phyloP scores from a whole-genome alignment of 2,113 vertebrate species.

The Dolichotis patagonum region DNA sequence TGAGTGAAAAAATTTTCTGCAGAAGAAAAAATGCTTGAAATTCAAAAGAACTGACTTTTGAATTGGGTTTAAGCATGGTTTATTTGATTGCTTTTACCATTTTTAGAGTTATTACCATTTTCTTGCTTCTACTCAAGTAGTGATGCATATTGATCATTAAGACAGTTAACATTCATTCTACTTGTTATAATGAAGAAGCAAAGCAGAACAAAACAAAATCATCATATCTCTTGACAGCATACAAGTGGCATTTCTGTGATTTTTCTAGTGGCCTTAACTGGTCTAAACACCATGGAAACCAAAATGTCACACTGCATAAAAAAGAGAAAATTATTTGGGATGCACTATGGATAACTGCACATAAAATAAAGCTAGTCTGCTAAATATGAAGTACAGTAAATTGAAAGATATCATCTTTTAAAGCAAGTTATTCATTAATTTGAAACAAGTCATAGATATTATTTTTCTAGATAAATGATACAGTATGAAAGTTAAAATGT shows the following conservation, averaged over 20 bases:
- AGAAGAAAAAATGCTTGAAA: not conserved
- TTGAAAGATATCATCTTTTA: slow-evolving; percentile 21
- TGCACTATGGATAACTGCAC: not conserved
- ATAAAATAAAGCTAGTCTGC: slow-evolving; percentile 30
- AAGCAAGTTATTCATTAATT: slow-evolving; percentile 20
- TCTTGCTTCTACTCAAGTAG: not conserved
- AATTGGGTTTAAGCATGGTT: not conserved
- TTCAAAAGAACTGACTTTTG: not conserved
- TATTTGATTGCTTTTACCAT: slow-evolving; percentile 23
- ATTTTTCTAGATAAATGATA: not conserved
- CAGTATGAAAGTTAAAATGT: not conserved
- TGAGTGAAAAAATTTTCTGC: not conserved
- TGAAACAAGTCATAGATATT: not conserved
- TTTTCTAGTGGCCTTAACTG: not conserved
- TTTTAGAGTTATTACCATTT: slow-evolving; percentile 21
- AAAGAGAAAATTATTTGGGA: slow-evolving; percentile 44
- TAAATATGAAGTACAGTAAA: not conserved
- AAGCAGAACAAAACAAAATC: not conserved
- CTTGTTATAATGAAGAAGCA: not conserved
- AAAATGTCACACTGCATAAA: not conserved
- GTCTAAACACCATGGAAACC: not conserved
- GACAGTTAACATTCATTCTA: not conserved
- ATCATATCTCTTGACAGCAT: not conserved
- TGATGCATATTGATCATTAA: not conserved
- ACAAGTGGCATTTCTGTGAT: not conserved